These are phyloP conservation scores for Aplochiton taeniatus DNA, from an alignment of 2,797 vertebrate genomes.

Conservation along the genomic window DNA sequence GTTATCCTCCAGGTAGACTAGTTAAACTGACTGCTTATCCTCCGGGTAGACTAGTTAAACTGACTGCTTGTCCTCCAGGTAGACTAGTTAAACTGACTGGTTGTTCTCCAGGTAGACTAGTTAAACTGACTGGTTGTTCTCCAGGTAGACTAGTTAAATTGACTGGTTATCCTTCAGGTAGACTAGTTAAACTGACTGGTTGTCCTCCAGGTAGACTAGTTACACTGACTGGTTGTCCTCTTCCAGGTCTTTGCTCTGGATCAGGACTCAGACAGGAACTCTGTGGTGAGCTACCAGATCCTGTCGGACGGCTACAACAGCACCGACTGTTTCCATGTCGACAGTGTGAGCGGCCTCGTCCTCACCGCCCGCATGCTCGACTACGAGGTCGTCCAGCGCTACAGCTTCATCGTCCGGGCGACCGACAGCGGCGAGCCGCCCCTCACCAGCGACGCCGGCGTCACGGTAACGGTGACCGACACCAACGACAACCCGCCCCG, in stretches of 20 bases:
- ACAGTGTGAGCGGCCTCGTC: slow-evolving; percentile 84
- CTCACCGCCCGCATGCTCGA: slow-evolving; percentile 84
- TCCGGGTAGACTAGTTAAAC: too few relatives aligned
- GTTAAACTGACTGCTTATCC: too few relatives aligned
- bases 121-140: too few relatives aligned
- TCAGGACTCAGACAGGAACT: slow-evolving; percentile 86
- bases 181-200: too few relatives aligned
- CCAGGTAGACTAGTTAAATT: too few relatives aligned
- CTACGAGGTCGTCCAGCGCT: slow-evolving; percentile 83
- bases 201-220: too few relatives aligned
- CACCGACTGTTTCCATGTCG: slow-evolving; percentile 87
- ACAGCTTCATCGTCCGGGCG: slow-evolving; percentile 85
- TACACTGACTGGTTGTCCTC: too few relatives aligned
- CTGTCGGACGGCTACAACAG: slow-evolving; percentile 83
- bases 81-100: too few relatives aligned
- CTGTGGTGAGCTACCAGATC: slow-evolving; percentile 86
- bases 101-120: too few relatives aligned
- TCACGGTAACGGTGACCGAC: slow-evolving; percentile 85
- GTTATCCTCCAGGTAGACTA: too few relatives aligned
- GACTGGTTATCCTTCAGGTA: too few relatives aligned
- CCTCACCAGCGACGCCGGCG: slow-evolving; percentile 81
- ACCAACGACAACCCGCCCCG: slow-evolving; percentile 92
- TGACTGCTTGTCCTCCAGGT: too few relatives aligned
- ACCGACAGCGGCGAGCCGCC: slow-evolving; percentile 86
- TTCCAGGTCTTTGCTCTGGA: slow-evolving; percentile 83